Percentiles rank a stretch among this genome's conserved stretches.
Conservation (phyloP, 2,888 invertebrate species). For the Aleiodes alternator region DNA sequence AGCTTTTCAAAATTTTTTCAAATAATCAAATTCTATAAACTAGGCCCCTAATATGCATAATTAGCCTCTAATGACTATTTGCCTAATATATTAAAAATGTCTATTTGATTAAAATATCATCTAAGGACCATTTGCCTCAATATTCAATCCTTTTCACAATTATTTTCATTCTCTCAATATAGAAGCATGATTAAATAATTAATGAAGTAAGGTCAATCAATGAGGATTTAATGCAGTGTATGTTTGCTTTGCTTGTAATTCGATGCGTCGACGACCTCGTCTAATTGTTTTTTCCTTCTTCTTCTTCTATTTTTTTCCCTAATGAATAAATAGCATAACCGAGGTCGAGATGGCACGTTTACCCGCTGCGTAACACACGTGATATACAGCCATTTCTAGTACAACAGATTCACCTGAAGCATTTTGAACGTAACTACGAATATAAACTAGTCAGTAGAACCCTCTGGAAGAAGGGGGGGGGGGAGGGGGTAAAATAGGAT, state of each 20-base stretch:
- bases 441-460: not conserved
- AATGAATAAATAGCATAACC: slow-evolving; percentile 3
- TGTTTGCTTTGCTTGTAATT: not conserved
- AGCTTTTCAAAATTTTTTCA: no score
- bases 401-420: slow-evolving; percentile 14
- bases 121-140: no score
- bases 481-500: no score
- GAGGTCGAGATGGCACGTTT: slow-evolving; percentile 35
- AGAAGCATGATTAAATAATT: not conserved
- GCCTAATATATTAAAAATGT: no score
- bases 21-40: no score
- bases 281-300: not conserved
- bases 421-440: slow-evolving; percentile 4
- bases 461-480: no score
- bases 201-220: slow-evolving; percentile 6
- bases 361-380: slow-evolving; percentile 14
- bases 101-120: not conserved
- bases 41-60: no score
- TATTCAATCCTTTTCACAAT: no score
- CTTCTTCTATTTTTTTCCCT: not conserved
- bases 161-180: no score
- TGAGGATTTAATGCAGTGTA: not conserved
- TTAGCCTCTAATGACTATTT: no score
- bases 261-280: slow-evolving; percentile 32
- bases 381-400: slow-evolving; percentile 8